A percentile compares a stretch with the other conserved stretches of the same genome.
Evolutionary conservation across 2,113 vertebrate species (phyloP).

Genomic region (Haemorhous mexicanus): DNA sequence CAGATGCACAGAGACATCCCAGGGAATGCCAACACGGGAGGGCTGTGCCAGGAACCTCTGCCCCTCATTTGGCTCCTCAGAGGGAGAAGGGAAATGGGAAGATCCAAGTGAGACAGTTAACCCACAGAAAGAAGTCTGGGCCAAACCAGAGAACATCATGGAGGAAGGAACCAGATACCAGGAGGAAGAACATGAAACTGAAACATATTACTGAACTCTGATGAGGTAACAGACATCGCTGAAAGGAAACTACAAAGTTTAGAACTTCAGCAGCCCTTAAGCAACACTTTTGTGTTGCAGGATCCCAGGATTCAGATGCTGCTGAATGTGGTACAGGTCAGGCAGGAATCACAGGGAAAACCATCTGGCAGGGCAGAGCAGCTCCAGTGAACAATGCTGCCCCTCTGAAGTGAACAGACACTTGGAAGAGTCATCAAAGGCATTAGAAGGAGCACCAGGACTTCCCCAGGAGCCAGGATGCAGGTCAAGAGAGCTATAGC

Average conservation of each 20-base stretch:
- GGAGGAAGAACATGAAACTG: neutral
- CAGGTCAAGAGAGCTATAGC: accelerated
- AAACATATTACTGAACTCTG: neutral
- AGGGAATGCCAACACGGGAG: neutral
- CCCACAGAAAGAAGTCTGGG: neutral
- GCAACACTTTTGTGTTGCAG: neutral
- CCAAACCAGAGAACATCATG: neutral
- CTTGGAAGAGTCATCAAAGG: neutral
- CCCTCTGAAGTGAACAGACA: neutral
- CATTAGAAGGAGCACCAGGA: neutral
- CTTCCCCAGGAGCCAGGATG: neutral
- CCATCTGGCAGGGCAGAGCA: neutral
- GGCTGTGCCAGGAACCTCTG: neutral
- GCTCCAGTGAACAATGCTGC: neutral
- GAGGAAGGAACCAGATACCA: neutral
- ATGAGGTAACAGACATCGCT: neutral
- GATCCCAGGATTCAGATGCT: neutral
- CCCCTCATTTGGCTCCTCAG: neutral
- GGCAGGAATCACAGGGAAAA: neutral
- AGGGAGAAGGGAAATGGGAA: neutral
- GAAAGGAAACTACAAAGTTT: neutral
- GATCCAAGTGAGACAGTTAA: neutral
- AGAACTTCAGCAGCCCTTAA: neutral
- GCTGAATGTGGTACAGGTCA: neutral
- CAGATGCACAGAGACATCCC: neutral